These are phyloP conservation scores for Rattus rattus DNA, from an alignment of 2,113 vertebrate genomes.

Conservation along the genomic window DNA sequence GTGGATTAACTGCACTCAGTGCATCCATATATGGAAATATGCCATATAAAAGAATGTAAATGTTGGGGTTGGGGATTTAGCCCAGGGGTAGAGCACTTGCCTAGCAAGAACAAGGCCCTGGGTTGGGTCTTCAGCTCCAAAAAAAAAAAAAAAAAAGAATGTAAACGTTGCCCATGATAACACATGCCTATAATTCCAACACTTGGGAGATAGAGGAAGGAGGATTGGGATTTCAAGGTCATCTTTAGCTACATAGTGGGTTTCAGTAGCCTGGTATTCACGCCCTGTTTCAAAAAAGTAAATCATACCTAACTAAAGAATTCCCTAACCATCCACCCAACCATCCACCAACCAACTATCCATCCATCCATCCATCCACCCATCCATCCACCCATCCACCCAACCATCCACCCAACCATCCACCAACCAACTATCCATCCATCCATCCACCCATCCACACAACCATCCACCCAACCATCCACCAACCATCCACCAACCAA, in stretches of 20 bases:
- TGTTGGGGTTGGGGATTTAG: too few relatives aligned
- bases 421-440: too few relatives aligned
- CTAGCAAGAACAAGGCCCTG: too few relatives aligned
- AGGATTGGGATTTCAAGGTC: not conserved
- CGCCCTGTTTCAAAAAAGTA: not conserved
- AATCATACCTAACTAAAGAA: not conserved
- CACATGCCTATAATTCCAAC: not conserved
- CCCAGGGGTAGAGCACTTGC: too few relatives aligned
- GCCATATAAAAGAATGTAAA: slow-evolving; percentile 14
- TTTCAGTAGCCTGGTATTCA: not conserved
- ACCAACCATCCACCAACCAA: not conserved
- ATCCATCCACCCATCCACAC: not conserved
- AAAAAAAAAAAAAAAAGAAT: not conserved
- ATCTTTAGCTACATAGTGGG: not conserved
- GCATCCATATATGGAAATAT: not conserved
- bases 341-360: not conserved
- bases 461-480: not conserved
- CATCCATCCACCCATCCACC: not conserved
- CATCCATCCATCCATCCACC: not conserved
- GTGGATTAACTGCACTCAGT: not conserved
- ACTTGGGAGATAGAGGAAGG: not conserved
- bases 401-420: not conserved
- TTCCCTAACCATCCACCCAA: not conserved
- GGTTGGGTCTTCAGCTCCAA: too few relatives aligned
- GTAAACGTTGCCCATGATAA: not conserved